These are phyloP conservation scores for Spea bombifrons DNA, from an alignment of 2,113 vertebrate species.

Conservation along the genomic window DNA sequence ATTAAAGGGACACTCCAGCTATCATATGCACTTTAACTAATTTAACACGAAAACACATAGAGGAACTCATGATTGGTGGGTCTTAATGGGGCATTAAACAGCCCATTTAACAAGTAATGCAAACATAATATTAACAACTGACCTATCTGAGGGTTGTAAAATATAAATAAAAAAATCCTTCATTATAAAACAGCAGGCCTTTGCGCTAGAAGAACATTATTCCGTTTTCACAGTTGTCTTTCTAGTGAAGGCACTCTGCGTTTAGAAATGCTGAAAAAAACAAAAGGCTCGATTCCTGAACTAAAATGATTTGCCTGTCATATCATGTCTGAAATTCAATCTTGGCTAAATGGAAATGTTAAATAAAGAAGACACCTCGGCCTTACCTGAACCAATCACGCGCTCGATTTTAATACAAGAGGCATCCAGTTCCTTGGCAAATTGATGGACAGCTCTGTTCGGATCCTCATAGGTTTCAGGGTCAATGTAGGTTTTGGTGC, in stretches of 20 bases:
- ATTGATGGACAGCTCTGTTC: constrained; percentile 98
- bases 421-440: constrained; percentile 98
- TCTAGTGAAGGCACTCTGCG: constrained; percentile 58
- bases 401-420: constrained; percentile 99
- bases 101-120: no score
- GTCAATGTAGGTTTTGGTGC: constrained; percentile 99
- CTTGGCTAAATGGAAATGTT: constrained; percentile 68
- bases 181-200: neutral
- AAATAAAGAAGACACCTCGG: constrained; percentile 65
- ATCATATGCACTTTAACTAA: no score
- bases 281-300: constrained; percentile 63
- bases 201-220: constrained; percentile 33
- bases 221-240: constrained; percentile 56
- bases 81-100: no score
- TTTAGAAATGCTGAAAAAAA: constrained; percentile 56
- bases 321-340: constrained; percentile 78
- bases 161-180: neutral
- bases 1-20: no score
- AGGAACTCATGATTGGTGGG: no score
- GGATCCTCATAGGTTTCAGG: constrained; percentile 98
- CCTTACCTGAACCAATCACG: constrained; percentile 97
- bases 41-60: no score
- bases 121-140: no score
- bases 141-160: neutral
- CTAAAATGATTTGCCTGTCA: constrained; percentile 87